Base-by-base conservation (phyloP, 2,888 invertebrate species). In the Busseola fusca region DNA sequence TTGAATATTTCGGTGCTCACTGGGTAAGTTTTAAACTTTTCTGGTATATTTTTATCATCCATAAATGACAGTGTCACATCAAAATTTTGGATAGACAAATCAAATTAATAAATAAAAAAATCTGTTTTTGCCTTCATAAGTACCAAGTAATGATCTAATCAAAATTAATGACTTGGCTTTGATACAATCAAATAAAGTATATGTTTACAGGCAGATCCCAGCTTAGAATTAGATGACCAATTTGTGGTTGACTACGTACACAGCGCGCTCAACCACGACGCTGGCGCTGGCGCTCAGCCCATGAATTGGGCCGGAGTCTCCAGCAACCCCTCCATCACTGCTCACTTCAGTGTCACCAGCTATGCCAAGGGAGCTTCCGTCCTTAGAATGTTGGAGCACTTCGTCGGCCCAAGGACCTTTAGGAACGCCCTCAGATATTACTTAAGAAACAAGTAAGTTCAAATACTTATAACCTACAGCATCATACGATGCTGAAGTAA, bases 241-340 rank as follows among this genome's bases (percentile, higher is more conserved):
- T 98, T 98, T 82, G 96, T 98, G 0, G 93, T 97, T 0, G 96
- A 97, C 70, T 96, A 97, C 86, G 90, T 98, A 0, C 98, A 98
- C 76, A 92, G 94, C 2, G 97, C 97, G 16, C 93, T 98, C 56
- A 91, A 87, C 16, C 91, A 91, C 74, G 98, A 98, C 75, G 94
- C 97, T 25, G 91, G 94, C 0, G 83, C 88, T 0, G 83, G 86
- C 0, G 93, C 92, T 3, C 91, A 89, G 7, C 91, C 95, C 3
- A 95, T 95, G 83, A 93, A 94, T 71, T 96, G 96, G 68, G 96
- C 96, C 68, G 94, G 96, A 0, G 95, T 98, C 76, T 96, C 93
- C 0, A 88, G 93, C 73, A 90, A 91, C 30, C 90, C 94, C 1
- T 96, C 97, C 0, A 95, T 97, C 18, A 88, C 91, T 5, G 90